A percentile compares a stretch with the other conserved stretches of the same genome.
phyloP scores from a whole-genome alignment of 2,113 vertebrate genomes.

The Anoura caudifer region DNA sequence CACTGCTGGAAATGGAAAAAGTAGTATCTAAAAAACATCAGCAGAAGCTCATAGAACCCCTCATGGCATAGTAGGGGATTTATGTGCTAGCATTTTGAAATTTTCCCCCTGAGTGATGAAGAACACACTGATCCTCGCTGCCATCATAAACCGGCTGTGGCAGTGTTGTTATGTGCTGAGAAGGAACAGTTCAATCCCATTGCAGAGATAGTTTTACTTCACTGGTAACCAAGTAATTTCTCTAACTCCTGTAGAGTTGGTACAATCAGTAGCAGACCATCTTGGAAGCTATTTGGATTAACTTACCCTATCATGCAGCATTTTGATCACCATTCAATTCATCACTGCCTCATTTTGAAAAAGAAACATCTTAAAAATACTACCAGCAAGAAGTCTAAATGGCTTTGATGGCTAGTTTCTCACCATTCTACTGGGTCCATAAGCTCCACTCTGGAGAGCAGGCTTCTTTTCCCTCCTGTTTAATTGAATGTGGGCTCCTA shows the following conservation, averaged over 20 bases:
- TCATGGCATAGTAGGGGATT: background rate
- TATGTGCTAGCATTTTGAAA: background rate
- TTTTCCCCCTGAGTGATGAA: background rate
- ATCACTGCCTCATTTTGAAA: slow-evolving; percentile 38
- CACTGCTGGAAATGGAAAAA: background rate
- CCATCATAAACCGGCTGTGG: background rate
- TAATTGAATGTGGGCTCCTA: slow-evolving; percentile 28
- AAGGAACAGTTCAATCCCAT: slow-evolving; percentile 34
- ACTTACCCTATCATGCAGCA: background rate
- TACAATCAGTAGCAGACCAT: slow-evolving; percentile 48
- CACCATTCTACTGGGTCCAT: background rate
- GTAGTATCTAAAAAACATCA: background rate
- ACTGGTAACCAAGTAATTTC: slow-evolving; percentile 56
- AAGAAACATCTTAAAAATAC: slow-evolving; percentile 44
- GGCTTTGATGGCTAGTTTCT: background rate
- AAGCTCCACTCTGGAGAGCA: background rate
- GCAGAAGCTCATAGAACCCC: background rate
- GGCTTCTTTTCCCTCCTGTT: background rate
- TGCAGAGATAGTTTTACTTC: slow-evolving; percentile 58
- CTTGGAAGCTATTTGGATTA: slow-evolving; percentile 69
- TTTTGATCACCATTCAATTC: slow-evolving; percentile 56
- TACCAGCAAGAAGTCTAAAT: slow-evolving; percentile 14
- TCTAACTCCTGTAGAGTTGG: slow-evolving; percentile 23
- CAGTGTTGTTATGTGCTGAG: background rate
- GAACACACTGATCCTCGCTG: background rate